Evolutionary conservation across 1,140 invertebrate species (phyloP).

Genomic region (Lepidurus packardi): DNA sequence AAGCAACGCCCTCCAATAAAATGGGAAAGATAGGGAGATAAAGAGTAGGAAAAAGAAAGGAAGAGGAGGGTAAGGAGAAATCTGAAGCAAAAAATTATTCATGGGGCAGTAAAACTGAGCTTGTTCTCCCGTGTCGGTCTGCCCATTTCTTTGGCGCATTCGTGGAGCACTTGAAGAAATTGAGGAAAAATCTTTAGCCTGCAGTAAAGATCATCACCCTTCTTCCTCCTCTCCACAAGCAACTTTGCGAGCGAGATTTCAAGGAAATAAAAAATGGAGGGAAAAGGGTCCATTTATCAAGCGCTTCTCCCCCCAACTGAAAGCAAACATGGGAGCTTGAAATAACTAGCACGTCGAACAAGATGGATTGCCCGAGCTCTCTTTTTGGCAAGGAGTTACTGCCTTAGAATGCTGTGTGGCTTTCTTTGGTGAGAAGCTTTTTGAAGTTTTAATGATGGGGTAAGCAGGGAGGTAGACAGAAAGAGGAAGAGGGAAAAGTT

Average conservation of each 20-base stretch:
- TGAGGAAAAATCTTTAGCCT: neutral
- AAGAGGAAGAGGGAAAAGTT: neutral
- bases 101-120: conserved; percentile 7
- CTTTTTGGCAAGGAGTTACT: neutral
- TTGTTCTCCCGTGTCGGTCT: neutral
- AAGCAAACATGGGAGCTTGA: neutral
- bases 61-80: neutral
- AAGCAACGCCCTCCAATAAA: neutral
- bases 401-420: neutral
- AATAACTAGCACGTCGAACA: neutral
- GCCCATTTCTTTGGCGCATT: neutral
- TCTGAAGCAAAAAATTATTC: neutral
- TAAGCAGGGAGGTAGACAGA: neutral
- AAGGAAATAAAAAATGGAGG: neutral
- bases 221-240: neutral
- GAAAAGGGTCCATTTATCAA: neutral
- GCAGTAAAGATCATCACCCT: conserved; percentile 4
- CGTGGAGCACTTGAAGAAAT: neutral
- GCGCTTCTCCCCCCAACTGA: neutral
- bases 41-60: neutral
- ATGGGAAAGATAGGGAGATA: neutral
- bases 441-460: neutral
- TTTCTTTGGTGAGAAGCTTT: neutral
- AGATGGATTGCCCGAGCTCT: neutral
- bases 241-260: neutral